Conservation (phyloP, 1,140 invertebrate species). For the Trypoxylus dichotomus region DNA sequence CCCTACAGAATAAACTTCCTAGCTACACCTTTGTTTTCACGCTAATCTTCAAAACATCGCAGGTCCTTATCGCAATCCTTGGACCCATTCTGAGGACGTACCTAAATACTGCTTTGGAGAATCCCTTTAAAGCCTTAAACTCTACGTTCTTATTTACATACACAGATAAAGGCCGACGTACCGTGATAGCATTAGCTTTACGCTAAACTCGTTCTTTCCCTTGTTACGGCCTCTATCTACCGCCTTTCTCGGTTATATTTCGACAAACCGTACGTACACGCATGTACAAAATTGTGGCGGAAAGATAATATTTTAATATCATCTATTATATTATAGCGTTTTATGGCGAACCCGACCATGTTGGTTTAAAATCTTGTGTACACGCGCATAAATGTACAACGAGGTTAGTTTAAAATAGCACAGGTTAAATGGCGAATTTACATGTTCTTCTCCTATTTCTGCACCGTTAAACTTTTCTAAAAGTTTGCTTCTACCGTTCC, state of each 20-base stretch:
- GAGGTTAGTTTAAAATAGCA: neutral
- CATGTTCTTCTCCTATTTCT: neutral
- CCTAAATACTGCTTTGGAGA: neutral
- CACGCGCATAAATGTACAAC: neutral
- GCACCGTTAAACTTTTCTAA: neutral
- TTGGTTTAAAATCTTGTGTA: neutral
- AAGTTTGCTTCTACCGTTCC: neutral
- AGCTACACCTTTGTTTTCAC: neutral
- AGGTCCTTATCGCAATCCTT: neutral
- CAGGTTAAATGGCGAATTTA: neutral
- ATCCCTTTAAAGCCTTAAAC: neutral
- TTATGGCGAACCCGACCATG: neutral
- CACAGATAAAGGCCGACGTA: neutral
- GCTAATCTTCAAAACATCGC: neutral
- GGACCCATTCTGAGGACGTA: neutral
- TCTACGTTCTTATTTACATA: neutral
- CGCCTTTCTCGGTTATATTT: neutral
- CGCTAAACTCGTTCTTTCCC: neutral
- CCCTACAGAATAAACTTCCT: too few relatives aligned
- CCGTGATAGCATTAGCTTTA: neutral
- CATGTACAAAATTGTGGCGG: neutral
- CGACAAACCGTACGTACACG: neutral
- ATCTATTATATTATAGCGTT: neutral
- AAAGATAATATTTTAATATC: conserved; percentile 4
- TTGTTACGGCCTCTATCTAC: neutral